Evolutionary conservation across 2,113 vertebrate species (phyloP), one percentile per base, ranked within the genome.

Genomic region (Syngnathus floridae): DNA sequence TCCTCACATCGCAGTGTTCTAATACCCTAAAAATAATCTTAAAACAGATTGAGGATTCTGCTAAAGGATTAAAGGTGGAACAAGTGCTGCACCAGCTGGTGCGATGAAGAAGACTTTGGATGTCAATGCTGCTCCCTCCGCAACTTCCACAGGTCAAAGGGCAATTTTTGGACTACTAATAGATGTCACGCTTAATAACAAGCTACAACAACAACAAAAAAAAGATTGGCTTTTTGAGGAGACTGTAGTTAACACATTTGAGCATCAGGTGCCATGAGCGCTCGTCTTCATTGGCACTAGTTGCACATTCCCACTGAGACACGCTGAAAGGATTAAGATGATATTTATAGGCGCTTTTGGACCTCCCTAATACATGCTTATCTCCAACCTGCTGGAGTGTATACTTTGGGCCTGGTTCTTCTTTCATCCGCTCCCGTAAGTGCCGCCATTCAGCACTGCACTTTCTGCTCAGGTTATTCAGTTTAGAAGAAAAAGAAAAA

Each of bases 11-110:
- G 48, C 43, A 45, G 40, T 75, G 66, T 61, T 66, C 69, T 79
- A 74, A 78, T 73, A 73, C 72, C 62, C 81, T 82, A 83, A 84
- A 89, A 86, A 87, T 83, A 86, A 48, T 71, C 75, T 72, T 74
- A 71, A 75, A 81, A 70, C 65, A 73, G 71, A 67, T 61, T 49
- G 65, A 72, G 67, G 69, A 73, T 70, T 68, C 74, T 87, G 81
- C 83, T 82, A 87, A 83, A 74, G 70, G 78, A 84, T 88, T 82
- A 85, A 86, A 85, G 71, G 71, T 76, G 77, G 82, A 75, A 72
- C 82, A 86, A 85, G 80, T 79, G 78, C 78, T 74, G 70, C 73
- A 75, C 84, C 86, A 86, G 84, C 82, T 85, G 86, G 85, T 74
- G 67, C 80, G 67, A 11, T 73, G 71, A 80, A 82, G 81, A 83